Percentiles rank a stretch among this genome's conserved stretches.
These are phyloP conservation scores for Drosophila melanica DNA, from an alignment of 1,140 invertebrate species.

Conservation along the genomic window DNA sequence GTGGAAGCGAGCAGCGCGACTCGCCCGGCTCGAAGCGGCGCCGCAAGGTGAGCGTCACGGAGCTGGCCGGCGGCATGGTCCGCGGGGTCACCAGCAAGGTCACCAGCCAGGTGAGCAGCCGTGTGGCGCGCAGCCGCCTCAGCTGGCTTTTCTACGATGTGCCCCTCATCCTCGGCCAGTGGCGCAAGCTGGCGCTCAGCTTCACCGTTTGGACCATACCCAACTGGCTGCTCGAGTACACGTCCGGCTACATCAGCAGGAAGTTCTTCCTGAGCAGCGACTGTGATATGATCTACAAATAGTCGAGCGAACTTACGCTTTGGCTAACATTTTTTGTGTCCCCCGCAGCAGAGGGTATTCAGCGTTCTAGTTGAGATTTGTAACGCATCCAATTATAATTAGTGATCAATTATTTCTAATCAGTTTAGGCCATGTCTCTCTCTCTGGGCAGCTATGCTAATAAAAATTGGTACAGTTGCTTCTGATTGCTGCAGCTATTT, in stretches of 20 bases:
- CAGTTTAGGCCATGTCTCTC: not conserved
- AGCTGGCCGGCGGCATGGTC: constrained; percentile 57
- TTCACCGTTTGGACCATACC: constrained; percentile 79
- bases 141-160: constrained; percentile 59
- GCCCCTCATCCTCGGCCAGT: constrained; percentile 54
- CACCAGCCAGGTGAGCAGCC: constrained; percentile 57
- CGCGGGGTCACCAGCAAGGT: constrained; percentile 63
- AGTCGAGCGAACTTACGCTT: not conserved
- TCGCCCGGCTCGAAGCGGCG: constrained; percentile 20
- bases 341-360: too few species aligned
- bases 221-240: constrained; percentile 65
- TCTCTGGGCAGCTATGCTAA: not conserved
- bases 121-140: constrained; percentile 53
- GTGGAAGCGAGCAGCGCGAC: not conserved
- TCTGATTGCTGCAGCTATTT: not conserved
- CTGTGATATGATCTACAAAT: constrained; percentile 83
- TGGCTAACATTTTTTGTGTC: too few species aligned
- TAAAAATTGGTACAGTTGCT: not conserved
- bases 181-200: constrained; percentile 54
- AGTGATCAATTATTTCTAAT: too few species aligned
- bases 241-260: constrained; percentile 71
- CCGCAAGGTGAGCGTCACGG: constrained; percentile 58
- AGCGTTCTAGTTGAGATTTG: too few species aligned
- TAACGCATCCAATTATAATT: not conserved
- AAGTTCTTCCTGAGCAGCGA: constrained; percentile 76